A percentile compares a stretch with the other conserved stretches of the same genome.
Conservation (phyloP, 2,888 invertebrate genomes). For the Phytoseiulus persimilis region DNA sequence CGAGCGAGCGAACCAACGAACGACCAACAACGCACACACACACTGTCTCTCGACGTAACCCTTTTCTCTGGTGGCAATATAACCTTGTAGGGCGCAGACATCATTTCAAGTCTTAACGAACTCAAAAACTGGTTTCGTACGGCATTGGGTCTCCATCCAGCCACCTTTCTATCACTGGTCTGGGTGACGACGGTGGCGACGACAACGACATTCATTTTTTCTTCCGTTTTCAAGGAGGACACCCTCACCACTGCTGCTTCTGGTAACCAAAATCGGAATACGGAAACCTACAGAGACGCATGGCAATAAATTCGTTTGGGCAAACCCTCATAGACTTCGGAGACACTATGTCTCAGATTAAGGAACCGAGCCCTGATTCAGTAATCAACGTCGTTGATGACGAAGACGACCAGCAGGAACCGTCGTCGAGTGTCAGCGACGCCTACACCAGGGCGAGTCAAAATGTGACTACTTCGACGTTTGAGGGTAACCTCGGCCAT, state of each 20-base stretch:
- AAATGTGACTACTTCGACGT: neutral
- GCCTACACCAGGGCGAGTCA: neutral
- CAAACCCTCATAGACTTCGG: neutral
- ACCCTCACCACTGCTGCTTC: neutral
- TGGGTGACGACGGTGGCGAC: neutral
- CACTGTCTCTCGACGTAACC: neutral
- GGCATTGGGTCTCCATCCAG: neutral
- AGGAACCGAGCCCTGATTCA: conserved; percentile 12
- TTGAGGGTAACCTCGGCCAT: no score
- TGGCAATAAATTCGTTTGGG: neutral
- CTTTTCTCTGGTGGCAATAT: neutral
- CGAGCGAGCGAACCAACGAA: neutral
- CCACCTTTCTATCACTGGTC: neutral
- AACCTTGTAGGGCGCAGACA: neutral
- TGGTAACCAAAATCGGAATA: neutral
- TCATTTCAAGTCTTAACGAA: neutral
- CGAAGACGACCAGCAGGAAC: neutral
- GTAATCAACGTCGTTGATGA: conserved; percentile 26
- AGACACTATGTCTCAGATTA: neutral
- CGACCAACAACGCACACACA: neutral
- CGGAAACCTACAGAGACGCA: neutral
- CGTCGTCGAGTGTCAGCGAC: neutral
- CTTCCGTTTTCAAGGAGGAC: neutral
- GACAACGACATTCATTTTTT: no score
- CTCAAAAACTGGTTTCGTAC: neutral